Base-by-base conservation (phyloP, 2,888 invertebrate genomes). In the Drosophila ezoana region DNA sequence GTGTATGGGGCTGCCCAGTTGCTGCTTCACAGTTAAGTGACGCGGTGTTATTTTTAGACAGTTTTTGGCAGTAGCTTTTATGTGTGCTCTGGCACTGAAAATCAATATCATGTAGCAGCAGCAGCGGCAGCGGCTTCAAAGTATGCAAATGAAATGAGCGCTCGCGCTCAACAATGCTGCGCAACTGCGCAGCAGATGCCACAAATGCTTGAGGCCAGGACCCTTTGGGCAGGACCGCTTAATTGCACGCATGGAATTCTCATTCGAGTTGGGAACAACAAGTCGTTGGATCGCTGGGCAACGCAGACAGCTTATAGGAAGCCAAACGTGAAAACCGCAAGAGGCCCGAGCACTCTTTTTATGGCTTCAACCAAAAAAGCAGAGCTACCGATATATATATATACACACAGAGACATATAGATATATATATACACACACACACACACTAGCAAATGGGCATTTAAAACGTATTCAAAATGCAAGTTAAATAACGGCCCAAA, bases 391-490 rank as follows among this genome's bases (percentile, higher is more conserved):
- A 49, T 44, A 56, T 16, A 54, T 18, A 56, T 9, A 20, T 45
- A 51, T 53, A 20, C 4, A 20, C 20, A 23, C 23, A 23, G 23
- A 23, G 23, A 23, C 23, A 23, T 20, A 5, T 20, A n/a, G n/a
- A 20, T 20, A 20, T 20, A 20, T 20, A 38, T 32, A 16, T 20
- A 14, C 59, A 61, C 23, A 49, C 49, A 18, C 38, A 14, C 28
- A 38, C 16, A 14, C 16, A 44, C 37, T 52, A 52, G 53, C 59
- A 76, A 80, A 73, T 61, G 78, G 63, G 61, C 78, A 81, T 86
- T 86, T 83, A 83, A 83, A 83, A 62, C 78, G 81, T 68, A 83
- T 81, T 87, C 81, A 66, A 81, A 83, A 81, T 81, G 81, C 87
- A 84, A 84, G 74, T 81, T 83, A 87, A 81, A 81, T 70, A 78